These are phyloP conservation scores for Nipponia nippon DNA, from an alignment of 2,113 vertebrate species.

Conservation along the genomic window DNA sequence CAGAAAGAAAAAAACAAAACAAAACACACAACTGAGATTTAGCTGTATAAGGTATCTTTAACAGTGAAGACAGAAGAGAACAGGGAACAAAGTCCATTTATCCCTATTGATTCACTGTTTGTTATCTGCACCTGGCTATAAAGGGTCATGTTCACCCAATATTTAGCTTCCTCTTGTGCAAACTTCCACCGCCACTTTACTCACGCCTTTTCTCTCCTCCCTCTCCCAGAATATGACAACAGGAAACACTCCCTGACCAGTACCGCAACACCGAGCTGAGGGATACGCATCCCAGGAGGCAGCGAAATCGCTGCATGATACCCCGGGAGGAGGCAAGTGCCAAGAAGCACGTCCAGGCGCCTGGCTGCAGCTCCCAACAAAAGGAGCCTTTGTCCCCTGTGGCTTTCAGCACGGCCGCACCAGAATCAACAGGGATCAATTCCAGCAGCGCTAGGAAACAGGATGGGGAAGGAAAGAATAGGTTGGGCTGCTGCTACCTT, in stretches of 20 bases:
- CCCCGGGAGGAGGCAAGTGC: background rate
- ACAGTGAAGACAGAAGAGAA: background rate
- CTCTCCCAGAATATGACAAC: accelerated
- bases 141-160: background rate
- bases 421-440: background rate
- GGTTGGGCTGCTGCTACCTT: background rate
- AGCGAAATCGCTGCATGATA: background rate
- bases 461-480: background rate
- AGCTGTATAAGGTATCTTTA: background rate
- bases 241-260: background rate
- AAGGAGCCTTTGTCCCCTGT: conserved; percentile 20
- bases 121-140: background rate
- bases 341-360: background rate
- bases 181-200: background rate
- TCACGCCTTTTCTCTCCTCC: background rate
- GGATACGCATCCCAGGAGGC: background rate
- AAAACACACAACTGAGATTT: background rate
- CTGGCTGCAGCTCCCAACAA: background rate
- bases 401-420: background rate
- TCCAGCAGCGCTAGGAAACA: background rate
- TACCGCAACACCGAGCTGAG: accelerated
- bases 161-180: background rate
- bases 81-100: background rate
- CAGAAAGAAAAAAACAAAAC: background rate
- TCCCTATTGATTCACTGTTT: background rate